These are phyloP conservation scores for Stegodyphus dumicola DNA, from an alignment of 1,140 invertebrate genomes.

Conservation along the genomic window DNA sequence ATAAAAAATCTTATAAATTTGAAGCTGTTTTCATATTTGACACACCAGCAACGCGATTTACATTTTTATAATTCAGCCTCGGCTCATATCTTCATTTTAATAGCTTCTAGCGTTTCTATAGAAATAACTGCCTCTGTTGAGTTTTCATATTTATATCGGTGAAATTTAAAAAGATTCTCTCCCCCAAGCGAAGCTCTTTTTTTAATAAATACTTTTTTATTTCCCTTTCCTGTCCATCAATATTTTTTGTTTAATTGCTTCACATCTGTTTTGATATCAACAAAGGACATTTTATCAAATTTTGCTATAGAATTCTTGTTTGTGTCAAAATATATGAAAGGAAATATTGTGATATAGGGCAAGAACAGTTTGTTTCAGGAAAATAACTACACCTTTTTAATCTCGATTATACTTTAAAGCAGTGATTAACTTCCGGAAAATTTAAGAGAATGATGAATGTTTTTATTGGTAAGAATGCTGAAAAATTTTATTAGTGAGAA, in stretches of 20 bases:
- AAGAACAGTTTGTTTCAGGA: too few species aligned
- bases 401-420: too few species aligned
- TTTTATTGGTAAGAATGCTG: too few species aligned
- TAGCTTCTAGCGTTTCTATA: slow-evolving; percentile 25
- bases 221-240: neutral
- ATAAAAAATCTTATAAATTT: slow-evolving; percentile 48
- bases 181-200: neutral
- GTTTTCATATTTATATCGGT: slow-evolving; percentile 33
- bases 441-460: too few species aligned
- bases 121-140: slow-evolving; percentile 8
- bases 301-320: too few species aligned
- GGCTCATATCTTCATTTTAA: slow-evolving; percentile 19
- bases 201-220: slow-evolving; percentile 35
- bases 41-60: slow-evolving; percentile 38
- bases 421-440: too few species aligned
- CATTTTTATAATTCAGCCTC: slow-evolving; percentile 49
- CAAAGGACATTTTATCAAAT: too few species aligned
- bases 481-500: too few species aligned
- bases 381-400: too few species aligned
- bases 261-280: neutral
- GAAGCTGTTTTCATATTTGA: slow-evolving; percentile 47
- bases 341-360: too few species aligned
- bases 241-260: slow-evolving; percentile 27
- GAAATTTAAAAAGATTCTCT: neutral
- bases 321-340: too few species aligned